Base-by-base conservation (phyloP, 2,888 invertebrate species). In the Serripes groenlandicus region DNA sequence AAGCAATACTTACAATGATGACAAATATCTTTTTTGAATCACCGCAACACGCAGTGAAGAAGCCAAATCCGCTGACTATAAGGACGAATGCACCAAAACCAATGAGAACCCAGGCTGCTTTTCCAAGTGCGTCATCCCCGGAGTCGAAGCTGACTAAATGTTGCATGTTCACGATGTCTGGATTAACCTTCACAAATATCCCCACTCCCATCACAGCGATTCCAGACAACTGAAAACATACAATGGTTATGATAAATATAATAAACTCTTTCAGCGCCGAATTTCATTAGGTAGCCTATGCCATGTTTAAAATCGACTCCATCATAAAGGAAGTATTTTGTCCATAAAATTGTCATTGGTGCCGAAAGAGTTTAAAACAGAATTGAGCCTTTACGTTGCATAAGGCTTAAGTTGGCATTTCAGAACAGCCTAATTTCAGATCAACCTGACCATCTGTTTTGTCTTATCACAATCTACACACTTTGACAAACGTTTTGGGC, bases 31-130 rank as follows among this genome's bases (percentile, higher is more conserved):
- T 42, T 42, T 66, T 35, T 42, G 66, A 34, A 5, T 66, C 35
- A 3, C 35, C 35, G 26, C 66, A 66, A 26, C 80, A 75, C 15
- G 84, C 90, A 18, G 87, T 87, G 32, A 90, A 52, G 71, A 84
- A 90, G 1, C 90, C 90, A 68, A 90, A 81, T 3, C 77, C 78
- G 11, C 87, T 86, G 26, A 90, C 82, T 7, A 88, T 56, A 21
- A 90, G 78, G 7, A 90, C 90, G n/a, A 88, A 81, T 0, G 68
- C 58, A 15, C 90, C 90, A 35, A 90, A 88, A 1, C 86, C 87
- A 9, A 90, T 87, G 11, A 90, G 86, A 30, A 90, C 81, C 70
- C 77, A 88, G 9, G 88, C 86, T 0, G 87, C 84, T 4, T 74
- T 87, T 3, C 72, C 80, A 0, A 90, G 72, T 15, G 84, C 75